Evolutionary conservation across 2,888 invertebrate species (phyloP).

Genomic region (Torymus tubicola): DNA sequence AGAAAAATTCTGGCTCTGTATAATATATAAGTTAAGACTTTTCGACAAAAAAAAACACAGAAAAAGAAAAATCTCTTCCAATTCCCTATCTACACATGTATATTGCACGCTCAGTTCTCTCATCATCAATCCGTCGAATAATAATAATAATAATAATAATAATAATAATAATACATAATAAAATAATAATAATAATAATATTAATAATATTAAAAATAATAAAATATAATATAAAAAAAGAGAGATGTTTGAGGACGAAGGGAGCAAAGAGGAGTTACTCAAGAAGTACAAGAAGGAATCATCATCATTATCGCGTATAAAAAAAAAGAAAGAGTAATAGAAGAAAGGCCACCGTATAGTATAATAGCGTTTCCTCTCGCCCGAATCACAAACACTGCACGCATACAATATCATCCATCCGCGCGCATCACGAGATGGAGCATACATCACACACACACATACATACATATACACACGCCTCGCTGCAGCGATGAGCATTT

Average conservation of each 20-base stretch:
- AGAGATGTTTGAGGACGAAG: not conserved
- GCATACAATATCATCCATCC: too few species aligned
- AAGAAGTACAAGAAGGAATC: too few species aligned
- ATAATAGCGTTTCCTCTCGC: too few species aligned
- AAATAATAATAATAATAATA: conserved; percentile 44
- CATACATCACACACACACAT: too few species aligned
- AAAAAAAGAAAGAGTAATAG: conserved; percentile 10
- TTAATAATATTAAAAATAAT: conserved; percentile 25
- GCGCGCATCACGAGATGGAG: too few species aligned
- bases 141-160: conserved; percentile 26
- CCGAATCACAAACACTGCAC: too few species aligned
- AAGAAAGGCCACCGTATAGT: too few species aligned
- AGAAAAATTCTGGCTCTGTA: not conserved
- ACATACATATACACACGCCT: too few species aligned
- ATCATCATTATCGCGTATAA: conserved; percentile 10
- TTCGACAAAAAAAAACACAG: conserved; percentile 1
- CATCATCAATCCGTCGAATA: conserved; percentile 19
- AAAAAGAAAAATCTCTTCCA: conserved; percentile 34
- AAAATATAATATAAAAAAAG: conserved; percentile 14
- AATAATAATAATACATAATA: conserved; percentile 39
- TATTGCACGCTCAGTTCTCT: conserved; percentile 56
- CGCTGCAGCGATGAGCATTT: too few species aligned
- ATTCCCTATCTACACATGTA: conserved; percentile 54
- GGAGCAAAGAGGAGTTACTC: not conserved
- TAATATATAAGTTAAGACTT: not conserved